Conservation (phyloP, 2,113 vertebrate genomes). For the Mellivora capensis region DNA sequence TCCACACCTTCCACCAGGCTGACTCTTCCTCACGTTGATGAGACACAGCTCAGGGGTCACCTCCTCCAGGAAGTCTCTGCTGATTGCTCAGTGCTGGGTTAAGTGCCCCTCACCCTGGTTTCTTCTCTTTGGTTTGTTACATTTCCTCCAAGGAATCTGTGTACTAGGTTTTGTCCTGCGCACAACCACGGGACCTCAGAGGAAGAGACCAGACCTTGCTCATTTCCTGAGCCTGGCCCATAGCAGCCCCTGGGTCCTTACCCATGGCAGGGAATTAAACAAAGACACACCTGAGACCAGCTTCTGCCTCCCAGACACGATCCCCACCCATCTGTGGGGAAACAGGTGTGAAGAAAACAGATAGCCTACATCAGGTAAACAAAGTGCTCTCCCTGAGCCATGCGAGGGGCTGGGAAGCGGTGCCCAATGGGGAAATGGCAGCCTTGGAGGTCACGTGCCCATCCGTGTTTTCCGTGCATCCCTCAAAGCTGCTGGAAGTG, state of each 20-base stretch:
- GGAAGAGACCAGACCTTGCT: neutral
- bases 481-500: neutral
- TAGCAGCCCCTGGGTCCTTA: neutral
- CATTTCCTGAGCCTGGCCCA: neutral
- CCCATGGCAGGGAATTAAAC: neutral
- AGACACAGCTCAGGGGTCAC: neutral
- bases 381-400: neutral
- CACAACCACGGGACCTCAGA: neutral
- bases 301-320: neutral
- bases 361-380: rapidly evolving
- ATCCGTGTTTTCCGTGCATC: neutral
- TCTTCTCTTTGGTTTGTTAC: neutral
- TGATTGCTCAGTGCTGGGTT: neutral
- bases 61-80: neutral
- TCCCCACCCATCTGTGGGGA: rapidly evolving
- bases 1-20: neutral
- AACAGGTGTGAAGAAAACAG: neutral
- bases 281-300: neutral
- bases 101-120: neutral
- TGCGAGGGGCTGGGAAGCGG: neutral
- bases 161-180: too few species aligned
- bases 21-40: neutral
- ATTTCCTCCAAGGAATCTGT: neutral
- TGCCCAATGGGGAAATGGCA: rapidly evolving
- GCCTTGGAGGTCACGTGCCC: rapidly evolving